Conservation (phyloP, 2,888 invertebrate genomes). For the Drosophila kuntzei region DNA sequence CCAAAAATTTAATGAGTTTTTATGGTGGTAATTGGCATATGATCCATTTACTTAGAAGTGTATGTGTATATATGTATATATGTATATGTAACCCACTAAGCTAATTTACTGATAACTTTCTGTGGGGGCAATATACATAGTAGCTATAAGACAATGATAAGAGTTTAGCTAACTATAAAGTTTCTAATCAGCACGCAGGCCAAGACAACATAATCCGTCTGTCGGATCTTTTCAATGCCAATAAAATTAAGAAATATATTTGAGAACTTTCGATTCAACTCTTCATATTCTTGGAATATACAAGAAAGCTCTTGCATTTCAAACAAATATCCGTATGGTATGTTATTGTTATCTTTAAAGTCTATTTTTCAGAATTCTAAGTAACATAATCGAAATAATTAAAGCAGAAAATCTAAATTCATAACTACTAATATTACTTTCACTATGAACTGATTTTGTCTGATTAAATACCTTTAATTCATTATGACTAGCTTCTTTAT, state of each 20-base stretch:
- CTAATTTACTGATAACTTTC: constrained; percentile 14
- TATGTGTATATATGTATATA: background rate
- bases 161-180: background rate
- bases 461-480: background rate
- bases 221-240: background rate
- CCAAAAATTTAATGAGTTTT: constrained; percentile 41
- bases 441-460: constrained; percentile 4
- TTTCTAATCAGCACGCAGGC: background rate
- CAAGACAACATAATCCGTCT: too few species aligned
- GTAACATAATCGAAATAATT: too few species aligned
- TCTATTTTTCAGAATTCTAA: too few species aligned
- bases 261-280: too few species aligned
- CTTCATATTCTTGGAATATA: too few species aligned
- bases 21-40: constrained; percentile 64
- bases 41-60: background rate
- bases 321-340: too few species aligned
- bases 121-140: background rate
- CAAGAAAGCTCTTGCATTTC: too few species aligned
- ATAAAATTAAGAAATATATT: too few species aligned
- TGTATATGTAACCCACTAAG: constrained; percentile 28
- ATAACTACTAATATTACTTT: too few species aligned
- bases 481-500: background rate
- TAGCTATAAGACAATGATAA: background rate
- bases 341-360: too few species aligned
- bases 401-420: too few species aligned